A percentile compares a stretch with the other conserved stretches of the same genome.
Evolutionary conservation across 2,888 invertebrate species (phyloP).

Genomic region (Pardosa pseudoannulata): DNA sequence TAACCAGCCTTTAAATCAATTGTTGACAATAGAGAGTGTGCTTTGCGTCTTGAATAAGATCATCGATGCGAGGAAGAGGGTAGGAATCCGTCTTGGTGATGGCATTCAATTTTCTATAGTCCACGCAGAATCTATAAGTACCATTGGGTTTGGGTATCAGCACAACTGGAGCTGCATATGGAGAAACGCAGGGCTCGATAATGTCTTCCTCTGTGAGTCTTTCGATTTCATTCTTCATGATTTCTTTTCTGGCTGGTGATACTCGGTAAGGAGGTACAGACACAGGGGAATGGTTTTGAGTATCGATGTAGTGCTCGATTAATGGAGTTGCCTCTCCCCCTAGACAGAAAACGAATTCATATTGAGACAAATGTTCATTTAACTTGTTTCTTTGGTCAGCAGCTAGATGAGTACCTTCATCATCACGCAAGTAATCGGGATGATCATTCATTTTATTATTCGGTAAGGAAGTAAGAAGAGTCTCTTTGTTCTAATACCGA

Average conservation of each 20-base stretch:
- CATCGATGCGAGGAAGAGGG: too few relatives aligned
- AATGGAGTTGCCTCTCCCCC: conserved; percentile 2
- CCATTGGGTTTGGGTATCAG: conserved; percentile 10
- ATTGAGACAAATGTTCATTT: background rate
- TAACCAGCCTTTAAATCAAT: conserved; percentile 12
- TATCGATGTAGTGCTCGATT: background rate
- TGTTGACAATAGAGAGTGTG: background rate
- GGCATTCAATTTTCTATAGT: conserved; percentile 23
- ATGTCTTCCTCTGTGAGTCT: background rate
- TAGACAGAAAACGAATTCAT: background rate
- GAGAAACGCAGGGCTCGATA: conserved; percentile 10
- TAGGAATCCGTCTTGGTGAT: background rate
- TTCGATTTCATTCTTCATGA: background rate
- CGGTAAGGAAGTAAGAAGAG: too few relatives aligned
- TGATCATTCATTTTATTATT: too few relatives aligned
- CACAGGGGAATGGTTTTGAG: background rate
- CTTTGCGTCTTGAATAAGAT: background rate
- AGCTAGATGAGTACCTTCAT: background rate
- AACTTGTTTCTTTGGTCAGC: too few relatives aligned
- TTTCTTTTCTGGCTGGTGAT: background rate
- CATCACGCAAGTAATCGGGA: background rate
- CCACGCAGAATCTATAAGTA: background rate
- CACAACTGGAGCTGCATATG: conserved; percentile 1
- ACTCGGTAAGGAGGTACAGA: background rate
- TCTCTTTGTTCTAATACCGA: too few relatives aligned